Evolutionary conservation across 2,888 invertebrate genomes (phyloP).

Genomic region (Lutraria lutraria): DNA sequence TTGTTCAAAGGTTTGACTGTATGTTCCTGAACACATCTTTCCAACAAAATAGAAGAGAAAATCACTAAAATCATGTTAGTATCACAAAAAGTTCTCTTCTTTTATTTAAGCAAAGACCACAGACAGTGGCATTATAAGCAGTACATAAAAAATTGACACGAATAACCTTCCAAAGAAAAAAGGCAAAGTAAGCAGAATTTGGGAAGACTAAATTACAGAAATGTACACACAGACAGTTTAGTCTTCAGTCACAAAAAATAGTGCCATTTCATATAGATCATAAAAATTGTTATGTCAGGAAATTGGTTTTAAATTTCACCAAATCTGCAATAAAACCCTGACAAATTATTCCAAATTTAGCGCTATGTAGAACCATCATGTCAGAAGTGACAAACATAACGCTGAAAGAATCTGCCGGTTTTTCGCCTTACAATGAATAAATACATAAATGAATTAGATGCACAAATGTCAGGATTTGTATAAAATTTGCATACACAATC

Average conservation of each 20-base stretch:
- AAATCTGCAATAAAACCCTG: neutral
- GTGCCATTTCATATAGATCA: conserved; percentile 2
- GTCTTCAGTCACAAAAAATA: neutral
- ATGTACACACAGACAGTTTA: neutral
- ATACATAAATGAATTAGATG: conserved; percentile 27
- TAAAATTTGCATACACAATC: conserved; percentile 20
- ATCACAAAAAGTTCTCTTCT: too few species aligned
- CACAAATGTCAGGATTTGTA: conserved; percentile 21
- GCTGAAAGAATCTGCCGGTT: neutral
- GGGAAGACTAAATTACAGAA: neutral
- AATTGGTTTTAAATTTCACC: conserved; percentile 19
- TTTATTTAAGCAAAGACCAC: neutral
- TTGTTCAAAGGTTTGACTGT: too few species aligned
- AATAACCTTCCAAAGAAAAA: neutral
- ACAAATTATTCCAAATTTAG: conserved; percentile 8
- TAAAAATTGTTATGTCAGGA: conserved; percentile 16
- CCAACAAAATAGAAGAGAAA: too few species aligned
- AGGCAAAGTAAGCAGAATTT: neutral
- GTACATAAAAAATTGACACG: neutral
- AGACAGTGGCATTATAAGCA: neutral
- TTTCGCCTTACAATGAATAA: conserved; percentile 27
- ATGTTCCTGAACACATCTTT: too few species aligned
- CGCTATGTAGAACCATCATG: neutral
- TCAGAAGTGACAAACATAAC: conserved; percentile 19
- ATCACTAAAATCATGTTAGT: too few species aligned